Evolutionary conservation across 2,797 vertebrate genomes (phyloP).

Genomic region (Siniperca undulata): DNA sequence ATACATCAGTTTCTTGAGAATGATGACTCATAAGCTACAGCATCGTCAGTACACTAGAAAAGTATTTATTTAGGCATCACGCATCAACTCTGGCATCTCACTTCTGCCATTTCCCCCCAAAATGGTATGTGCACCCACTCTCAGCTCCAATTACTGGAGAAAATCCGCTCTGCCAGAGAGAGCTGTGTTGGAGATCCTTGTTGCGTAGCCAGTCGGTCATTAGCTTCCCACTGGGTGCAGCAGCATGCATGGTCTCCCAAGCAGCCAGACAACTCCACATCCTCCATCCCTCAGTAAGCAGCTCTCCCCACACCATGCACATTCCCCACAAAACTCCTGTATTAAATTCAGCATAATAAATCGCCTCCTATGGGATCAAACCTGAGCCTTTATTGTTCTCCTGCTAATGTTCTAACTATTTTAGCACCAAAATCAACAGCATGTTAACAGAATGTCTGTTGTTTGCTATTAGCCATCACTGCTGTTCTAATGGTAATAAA

Average conservation of each 20-base stretch:
- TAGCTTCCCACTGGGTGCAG: slow-evolving; percentile 77
- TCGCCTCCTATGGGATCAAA: slow-evolving; percentile 42
- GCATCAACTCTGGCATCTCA: slow-evolving; percentile 28
- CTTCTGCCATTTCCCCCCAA: slow-evolving; percentile 18
- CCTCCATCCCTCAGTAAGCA: slow-evolving; percentile 54
- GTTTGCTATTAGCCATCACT: slow-evolving; percentile 13
- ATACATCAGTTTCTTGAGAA: not conserved
- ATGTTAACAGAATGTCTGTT: slow-evolving; percentile 4
- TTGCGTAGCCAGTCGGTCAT: slow-evolving; percentile 68
- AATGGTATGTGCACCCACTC: slow-evolving; percentile 47
- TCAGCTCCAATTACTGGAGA: slow-evolving; percentile 67
- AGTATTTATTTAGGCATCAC: slow-evolving; percentile 20
- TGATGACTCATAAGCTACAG: not conserved
- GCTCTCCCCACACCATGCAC: slow-evolving; percentile 57
- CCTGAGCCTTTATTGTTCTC: slow-evolving; percentile 5
- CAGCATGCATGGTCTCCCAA: slow-evolving; percentile 73
- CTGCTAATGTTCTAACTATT: not conserved
- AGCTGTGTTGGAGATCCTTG: slow-evolving; percentile 51
- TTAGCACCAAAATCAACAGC: slow-evolving; percentile 19
- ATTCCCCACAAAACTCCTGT: slow-evolving; percentile 39
- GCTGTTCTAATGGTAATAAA: slow-evolving; percentile 35
- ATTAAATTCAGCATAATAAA: slow-evolving; percentile 53
- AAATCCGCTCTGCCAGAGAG: slow-evolving; percentile 63
- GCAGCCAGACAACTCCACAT: slow-evolving; percentile 58
- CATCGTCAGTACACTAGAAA: slow-evolving; percentile 6